These are phyloP conservation scores for Rhinogobius similis DNA, from an alignment of 2,113 vertebrate genomes.

Conservation along the genomic window DNA sequence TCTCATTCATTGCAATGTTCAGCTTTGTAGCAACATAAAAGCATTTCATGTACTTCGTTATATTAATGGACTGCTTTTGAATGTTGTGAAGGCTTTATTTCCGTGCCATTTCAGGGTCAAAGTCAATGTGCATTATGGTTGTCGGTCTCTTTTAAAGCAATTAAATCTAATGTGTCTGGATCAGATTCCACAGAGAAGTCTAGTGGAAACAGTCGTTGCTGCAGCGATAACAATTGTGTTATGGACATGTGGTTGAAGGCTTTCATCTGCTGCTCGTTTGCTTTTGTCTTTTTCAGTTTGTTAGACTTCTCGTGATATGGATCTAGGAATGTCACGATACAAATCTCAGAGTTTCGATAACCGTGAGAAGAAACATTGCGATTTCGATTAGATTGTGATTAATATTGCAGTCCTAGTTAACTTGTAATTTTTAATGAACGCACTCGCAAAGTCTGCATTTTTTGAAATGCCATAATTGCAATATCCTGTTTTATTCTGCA, in stretches of 20 bases:
- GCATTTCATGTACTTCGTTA: neutral
- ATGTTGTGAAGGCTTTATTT: neutral
- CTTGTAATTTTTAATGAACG: too few relatives aligned
- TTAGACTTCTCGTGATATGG: too few relatives aligned
- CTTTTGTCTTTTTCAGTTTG: neutral
- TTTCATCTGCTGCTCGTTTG: neutral
- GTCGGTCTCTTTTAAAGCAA: neutral
- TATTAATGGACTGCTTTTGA: neutral
- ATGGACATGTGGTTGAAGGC: neutral
- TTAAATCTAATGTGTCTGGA: neutral
- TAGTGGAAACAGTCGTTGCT: neutral
- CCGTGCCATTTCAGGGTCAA: neutral
- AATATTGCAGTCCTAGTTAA: too few relatives aligned
- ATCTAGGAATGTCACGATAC: too few relatives aligned
- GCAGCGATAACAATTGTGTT: neutral
- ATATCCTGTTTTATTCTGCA: too few relatives aligned
- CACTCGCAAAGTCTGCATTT: too few relatives aligned
- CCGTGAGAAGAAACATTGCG: too few relatives aligned
- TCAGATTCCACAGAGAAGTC: conserved; percentile 6
- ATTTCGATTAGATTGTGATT: too few relatives aligned
- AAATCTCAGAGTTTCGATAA: too few relatives aligned
- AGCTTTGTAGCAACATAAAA: neutral
- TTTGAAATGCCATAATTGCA: too few relatives aligned
- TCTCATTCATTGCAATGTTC: too few relatives aligned
- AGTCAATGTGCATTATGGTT: neutral